Evolutionary conservation across 2,113 vertebrate species (phyloP), one percentile per base, ranked within the genome.

Genomic region (Lanius collurio): DNA sequence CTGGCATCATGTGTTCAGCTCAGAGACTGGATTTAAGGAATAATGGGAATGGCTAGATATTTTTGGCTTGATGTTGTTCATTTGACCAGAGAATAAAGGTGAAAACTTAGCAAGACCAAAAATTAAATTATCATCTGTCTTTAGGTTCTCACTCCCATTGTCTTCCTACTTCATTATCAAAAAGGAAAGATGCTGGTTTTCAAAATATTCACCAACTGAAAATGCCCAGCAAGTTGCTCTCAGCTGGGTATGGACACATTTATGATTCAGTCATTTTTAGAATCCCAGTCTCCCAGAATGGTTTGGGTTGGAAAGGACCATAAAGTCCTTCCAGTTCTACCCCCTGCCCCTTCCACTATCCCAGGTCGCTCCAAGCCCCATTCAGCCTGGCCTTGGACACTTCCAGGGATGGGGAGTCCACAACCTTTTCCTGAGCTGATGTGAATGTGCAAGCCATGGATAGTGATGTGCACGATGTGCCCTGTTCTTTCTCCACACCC

Each of bases 381-480:
- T 71, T 30, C 59, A 57, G 17, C 50, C 42, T 65, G 59, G 50
- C 21, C 50, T 73, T 50, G 50, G 76, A 20, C 59, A 50, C 18
- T 65, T 10, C 31, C 50, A 80, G 27, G 15, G 42, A 33, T 19
- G 14, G 12, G 13, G 35, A 41, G 11, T n/a, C 42, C 42, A 35
- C 50, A 71, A 7, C 13, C 7, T 56, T 64, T 69, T 46, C 31
- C 39, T 75, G 47, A 49, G 52, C 19, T 52, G 1, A 0, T 46
- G 47, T n/a, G 33, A 65, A 6, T 15, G 8, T 62, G 16, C 52
- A 70, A 67, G 60, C 49, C 26, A 15, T 41, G 55, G 44, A 37
- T 2, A 41, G 47, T 50, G 42, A 42, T 13, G 22, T 53, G 8
- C 13, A 4, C 44, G 26, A 30, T 0, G 0, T 74, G 42, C 17